These are phyloP conservation scores for Phocoena phocoena DNA, from an alignment of 2,113 vertebrate species.

Conservation along the genomic window DNA sequence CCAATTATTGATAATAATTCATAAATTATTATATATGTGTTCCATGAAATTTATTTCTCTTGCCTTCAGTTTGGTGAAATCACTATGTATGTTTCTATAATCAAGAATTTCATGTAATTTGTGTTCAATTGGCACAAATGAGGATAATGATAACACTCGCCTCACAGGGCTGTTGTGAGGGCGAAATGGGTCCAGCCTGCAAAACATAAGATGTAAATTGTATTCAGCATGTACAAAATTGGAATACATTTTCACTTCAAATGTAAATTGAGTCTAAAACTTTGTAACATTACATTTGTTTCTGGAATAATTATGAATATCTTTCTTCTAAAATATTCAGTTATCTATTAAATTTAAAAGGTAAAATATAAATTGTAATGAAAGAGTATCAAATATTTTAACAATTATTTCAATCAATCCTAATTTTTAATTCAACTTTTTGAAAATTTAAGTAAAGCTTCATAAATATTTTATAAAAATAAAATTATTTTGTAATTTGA, in stretches of 20 bases:
- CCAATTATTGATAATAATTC: not conserved
- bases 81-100: slow-evolving; percentile 6
- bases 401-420: not conserved
- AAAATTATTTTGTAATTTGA: not conserved
- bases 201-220: not conserved
- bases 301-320: slow-evolving; percentile 6
- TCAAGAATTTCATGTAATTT: slow-evolving; percentile 50
- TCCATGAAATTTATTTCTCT: slow-evolving; percentile 49
- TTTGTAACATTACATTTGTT: slow-evolving; percentile 26
- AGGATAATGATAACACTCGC: slow-evolving; percentile 1
- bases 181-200: not conserved
- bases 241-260: slow-evolving; percentile 13
- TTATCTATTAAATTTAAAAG: not conserved
- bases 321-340: slow-evolving; percentile 11
- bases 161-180: not conserved
- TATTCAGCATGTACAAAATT: not conserved
- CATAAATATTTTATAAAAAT: slow-evolving; percentile 23
- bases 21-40: slow-evolving; percentile 27
- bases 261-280: slow-evolving; percentile 10
- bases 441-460: slow-evolving; percentile 6
- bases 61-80: slow-evolving; percentile 30
- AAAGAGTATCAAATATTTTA: not conserved
- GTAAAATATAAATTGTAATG: not conserved
- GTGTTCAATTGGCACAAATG: slow-evolving; percentile 5
- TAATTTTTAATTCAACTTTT: slow-evolving; percentile 20